Evolutionary conservation across 2,797 vertebrate species (phyloP).

Genomic region (Pangasius mekongensis): DNA sequence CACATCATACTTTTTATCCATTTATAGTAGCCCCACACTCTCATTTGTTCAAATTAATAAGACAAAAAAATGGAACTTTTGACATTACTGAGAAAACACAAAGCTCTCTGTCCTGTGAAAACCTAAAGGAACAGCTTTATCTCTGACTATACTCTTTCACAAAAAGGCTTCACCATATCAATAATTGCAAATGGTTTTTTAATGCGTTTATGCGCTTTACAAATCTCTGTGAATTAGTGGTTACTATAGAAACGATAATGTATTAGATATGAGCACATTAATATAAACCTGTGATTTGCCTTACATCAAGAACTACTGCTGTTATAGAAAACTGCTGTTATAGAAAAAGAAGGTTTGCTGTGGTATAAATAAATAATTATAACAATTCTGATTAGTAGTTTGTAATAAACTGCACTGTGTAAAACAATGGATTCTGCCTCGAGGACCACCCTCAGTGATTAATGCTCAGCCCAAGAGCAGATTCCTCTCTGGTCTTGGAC

Average conservation of each 20-base stretch:
- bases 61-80: neutral
- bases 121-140: neutral
- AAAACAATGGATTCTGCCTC: neutral
- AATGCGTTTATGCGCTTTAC: neutral
- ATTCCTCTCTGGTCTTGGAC: slow-evolving; percentile 35
- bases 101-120: neutral
- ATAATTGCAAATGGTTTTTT: neutral
- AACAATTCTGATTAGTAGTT: neutral
- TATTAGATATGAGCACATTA: neutral
- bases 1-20: neutral
- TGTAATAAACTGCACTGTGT: neutral
- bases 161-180: neutral
- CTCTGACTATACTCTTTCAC: neutral
- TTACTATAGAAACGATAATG: neutral
- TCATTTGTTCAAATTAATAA: neutral
- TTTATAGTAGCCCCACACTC: neutral
- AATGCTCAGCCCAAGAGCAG: neutral
- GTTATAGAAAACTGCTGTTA: neutral
- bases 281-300: neutral
- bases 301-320: neutral
- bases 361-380: neutral
- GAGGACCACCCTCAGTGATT: neutral
- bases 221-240: too few species aligned
- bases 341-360: neutral
- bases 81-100: neutral